Conservation (phyloP, 2,797 vertebrate genomes). For the Manis crassicaudata region DNA sequence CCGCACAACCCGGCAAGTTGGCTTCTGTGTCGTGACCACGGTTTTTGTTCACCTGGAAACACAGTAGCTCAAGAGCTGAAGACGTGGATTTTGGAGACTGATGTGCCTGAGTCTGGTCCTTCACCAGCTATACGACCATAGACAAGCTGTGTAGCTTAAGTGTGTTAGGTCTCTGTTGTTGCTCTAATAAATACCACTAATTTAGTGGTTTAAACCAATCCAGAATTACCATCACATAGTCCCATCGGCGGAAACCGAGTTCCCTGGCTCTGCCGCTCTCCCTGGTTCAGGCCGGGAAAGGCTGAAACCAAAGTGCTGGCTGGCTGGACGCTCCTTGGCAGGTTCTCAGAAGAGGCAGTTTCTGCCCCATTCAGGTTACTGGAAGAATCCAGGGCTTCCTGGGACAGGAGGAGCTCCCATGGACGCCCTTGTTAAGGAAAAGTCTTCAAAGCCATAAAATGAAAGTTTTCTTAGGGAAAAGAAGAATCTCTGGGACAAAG, state of each 20-base stretch:
- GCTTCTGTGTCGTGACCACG: not conserved
- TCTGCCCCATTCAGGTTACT: not conserved
- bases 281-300: not conserved
- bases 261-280: not conserved
- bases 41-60: not conserved
- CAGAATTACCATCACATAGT: not conserved
- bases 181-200: not conserved
- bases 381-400: not conserved
- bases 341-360: not conserved
- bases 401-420: too few species aligned
- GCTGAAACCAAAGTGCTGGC: not conserved
- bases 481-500: not conserved
- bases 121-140: not conserved
- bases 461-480: not conserved
- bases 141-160: not conserved
- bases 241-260: not conserved
- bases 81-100: not conserved
- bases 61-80: not conserved
- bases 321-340: not conserved
- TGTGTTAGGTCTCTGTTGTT: not conserved
- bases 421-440: not conserved
- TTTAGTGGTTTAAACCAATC: not conserved
- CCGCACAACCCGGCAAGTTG: accelerated
- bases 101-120: not conserved
- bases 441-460: not conserved